phyloP scores from a whole-genome alignment of 1,140 invertebrate species.

The Caenorhabditis inopinata region DNA sequence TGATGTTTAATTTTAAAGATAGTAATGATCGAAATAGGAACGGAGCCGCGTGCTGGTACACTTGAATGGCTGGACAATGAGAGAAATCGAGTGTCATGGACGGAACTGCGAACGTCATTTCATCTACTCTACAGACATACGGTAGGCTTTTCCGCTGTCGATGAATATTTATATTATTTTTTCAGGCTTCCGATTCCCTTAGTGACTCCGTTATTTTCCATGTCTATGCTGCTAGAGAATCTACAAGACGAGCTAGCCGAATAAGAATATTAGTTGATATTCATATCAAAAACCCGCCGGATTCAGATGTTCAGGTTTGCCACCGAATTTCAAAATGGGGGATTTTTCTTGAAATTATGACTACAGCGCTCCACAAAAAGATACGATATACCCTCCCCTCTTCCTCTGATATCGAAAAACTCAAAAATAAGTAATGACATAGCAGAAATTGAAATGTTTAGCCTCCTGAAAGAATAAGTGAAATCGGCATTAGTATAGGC shows the following conservation, averaged over 20 bases:
- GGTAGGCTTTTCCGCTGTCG: background rate
- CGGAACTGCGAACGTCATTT: constrained; percentile 17
- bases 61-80: constrained; percentile 35
- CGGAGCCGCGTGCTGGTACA: constrained; percentile 24
- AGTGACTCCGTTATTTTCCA: constrained; percentile 42
- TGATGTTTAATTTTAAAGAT: background rate
- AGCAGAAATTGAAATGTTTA: too few species aligned
- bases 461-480: too few species aligned
- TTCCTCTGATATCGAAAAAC: too few species aligned
- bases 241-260: constrained; percentile 32
- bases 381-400: too few species aligned
- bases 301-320: constrained; percentile 38
- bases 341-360: too few species aligned
- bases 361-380: too few species aligned
- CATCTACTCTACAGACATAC: constrained; percentile 27
- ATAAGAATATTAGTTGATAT: constrained; percentile 38
- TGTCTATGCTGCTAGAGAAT: constrained; percentile 34
- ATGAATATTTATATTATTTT: background rate
- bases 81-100: constrained; percentile 13
- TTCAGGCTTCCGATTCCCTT: constrained; percentile 31
- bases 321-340: background rate
- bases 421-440: too few species aligned
- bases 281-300: background rate
- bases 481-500: too few species aligned
- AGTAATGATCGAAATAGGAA: constrained; percentile 36